These are phyloP conservation scores for Pseudolycoriella hygida DNA, from an alignment of 2,888 invertebrate species.

Conservation along the genomic window DNA sequence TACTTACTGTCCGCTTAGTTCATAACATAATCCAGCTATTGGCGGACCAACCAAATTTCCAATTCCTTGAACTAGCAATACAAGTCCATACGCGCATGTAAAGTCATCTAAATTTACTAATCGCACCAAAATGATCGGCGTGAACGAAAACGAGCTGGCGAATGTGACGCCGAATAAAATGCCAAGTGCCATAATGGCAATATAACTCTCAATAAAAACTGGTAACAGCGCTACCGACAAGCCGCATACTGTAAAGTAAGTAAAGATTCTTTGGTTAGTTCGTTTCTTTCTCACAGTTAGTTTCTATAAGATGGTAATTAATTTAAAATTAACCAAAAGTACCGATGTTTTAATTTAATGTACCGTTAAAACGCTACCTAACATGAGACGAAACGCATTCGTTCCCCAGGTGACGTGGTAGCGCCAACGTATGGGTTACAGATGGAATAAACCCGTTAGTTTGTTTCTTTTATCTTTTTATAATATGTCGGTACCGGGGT, in stretches of 20 bases:
- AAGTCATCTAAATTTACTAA: constrained; percentile 80
- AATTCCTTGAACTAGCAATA: constrained; percentile 77
- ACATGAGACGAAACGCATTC: no score
- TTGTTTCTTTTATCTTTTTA: no score
- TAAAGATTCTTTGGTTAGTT: no score
- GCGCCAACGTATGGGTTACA: no score
- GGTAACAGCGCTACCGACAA: constrained; percentile 26
- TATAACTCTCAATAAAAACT: constrained; percentile 19
- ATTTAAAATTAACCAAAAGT: no score
- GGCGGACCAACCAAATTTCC: constrained; percentile 87
- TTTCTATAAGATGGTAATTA: no score
- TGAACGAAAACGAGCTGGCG: constrained; percentile 81
- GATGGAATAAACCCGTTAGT: no score
- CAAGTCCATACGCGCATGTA: constrained; percentile 81
- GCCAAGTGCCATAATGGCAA: constrained; percentile 23
- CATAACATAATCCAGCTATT: constrained; percentile 50
- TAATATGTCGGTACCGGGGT: no score
- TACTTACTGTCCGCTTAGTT: constrained; percentile 18
- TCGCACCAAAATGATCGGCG: constrained; percentile 75
- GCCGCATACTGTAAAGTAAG: constrained; percentile 21
- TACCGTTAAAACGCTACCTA: no score
- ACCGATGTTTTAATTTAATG: no score
- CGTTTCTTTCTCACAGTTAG: no score
- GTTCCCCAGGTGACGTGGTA: no score
- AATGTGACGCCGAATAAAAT: constrained; percentile 76